phyloP scores from a whole-genome alignment of 2,888 invertebrate genomes.

The Phaonia tiefii region DNA sequence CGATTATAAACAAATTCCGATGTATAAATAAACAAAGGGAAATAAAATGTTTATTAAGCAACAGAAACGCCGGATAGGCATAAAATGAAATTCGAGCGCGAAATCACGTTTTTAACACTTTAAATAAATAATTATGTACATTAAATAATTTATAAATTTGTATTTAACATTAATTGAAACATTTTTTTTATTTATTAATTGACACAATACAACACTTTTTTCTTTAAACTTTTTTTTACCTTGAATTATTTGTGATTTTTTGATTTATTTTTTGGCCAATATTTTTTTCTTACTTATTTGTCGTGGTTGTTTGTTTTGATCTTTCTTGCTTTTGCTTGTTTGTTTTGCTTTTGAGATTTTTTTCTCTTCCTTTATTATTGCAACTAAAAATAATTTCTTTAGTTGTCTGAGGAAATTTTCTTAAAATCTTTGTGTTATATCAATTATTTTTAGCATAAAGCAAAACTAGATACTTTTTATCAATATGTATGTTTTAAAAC shows the following conservation, averaged over 20 bases:
- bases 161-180: neutral
- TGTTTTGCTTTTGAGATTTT: constrained; percentile 10
- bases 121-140: neutral
- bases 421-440: neutral
- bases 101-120: constrained; percentile 38
- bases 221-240: constrained; percentile 4
- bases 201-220: neutral
- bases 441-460: no score
- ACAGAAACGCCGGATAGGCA: neutral
- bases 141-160: neutral
- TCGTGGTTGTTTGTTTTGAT: neutral
- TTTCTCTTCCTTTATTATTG: neutral
- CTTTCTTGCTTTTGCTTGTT: constrained; percentile 8
- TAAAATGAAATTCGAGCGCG: neutral
- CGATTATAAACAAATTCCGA: constrained; percentile 43
- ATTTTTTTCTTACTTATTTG: neutral
- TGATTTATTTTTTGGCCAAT: constrained; percentile 4
- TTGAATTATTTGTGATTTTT: neutral
- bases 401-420: neutral
- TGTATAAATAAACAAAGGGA: constrained; percentile 26
- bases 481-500: constrained; percentile 18
- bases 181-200: neutral
- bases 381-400: constrained; percentile 37
- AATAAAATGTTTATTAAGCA: neutral
- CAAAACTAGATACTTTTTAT: neutral